Conservation (phyloP, 2,113 vertebrate genomes). For the Tenebrosternarchus preto region DNA sequence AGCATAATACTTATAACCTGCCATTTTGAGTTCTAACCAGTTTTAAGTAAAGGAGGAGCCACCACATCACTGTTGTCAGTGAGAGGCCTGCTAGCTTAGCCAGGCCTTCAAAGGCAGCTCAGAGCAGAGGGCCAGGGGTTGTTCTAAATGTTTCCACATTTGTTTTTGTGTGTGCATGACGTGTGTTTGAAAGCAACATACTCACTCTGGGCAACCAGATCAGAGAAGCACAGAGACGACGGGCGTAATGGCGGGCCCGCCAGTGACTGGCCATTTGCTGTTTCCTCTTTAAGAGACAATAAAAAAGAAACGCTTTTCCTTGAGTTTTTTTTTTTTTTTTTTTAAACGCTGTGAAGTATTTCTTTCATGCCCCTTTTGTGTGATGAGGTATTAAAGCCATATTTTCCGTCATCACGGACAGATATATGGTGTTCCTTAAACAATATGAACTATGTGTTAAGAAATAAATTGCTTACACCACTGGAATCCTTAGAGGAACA, state of each 20-base stretch:
- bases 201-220: constrained; percentile 21
- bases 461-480: constrained; percentile 82
- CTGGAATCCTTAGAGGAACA: constrained; percentile 79
- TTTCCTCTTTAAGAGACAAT: constrained; percentile 55
- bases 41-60: constrained; percentile 5
- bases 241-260: constrained; percentile 1
- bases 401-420: constrained; percentile 75
- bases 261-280: constrained; percentile 22
- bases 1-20: not conserved
- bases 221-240: not conserved
- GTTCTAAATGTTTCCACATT: constrained; percentile 39
- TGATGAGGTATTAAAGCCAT: constrained; percentile 78
- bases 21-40: not conserved
- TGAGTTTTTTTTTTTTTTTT: constrained; percentile 56
- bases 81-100: not conserved
- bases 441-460: constrained; percentile 83
- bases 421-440: constrained; percentile 79
- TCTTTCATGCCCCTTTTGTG: constrained; percentile 67
- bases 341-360: constrained; percentile 63
- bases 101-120: constrained; percentile 22
- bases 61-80: constrained; percentile 24
- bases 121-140: not conserved
- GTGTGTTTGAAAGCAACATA: constrained; percentile 29
- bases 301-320: constrained; percentile 50
- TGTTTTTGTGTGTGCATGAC: constrained; percentile 38